Evolutionary conservation across 2,113 vertebrate species (phyloP).

Genomic region (Pachypanchax playfairii): DNA sequence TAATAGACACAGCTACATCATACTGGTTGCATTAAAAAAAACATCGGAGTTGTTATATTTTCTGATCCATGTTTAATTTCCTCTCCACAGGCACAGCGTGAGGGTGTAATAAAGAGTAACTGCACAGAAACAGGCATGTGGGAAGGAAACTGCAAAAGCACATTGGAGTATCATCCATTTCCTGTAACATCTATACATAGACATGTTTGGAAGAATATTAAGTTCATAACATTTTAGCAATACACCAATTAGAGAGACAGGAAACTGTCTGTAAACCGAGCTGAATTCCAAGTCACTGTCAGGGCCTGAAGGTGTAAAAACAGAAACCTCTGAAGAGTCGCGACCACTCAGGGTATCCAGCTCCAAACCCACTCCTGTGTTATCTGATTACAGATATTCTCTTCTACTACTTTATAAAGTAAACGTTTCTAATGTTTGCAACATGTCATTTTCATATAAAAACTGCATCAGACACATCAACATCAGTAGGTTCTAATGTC

Average conservation of each 20-base stretch:
- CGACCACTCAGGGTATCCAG: constrained; percentile 6
- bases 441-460: constrained; percentile 13
- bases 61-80: background rate
- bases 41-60: too few species aligned
- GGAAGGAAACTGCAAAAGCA: constrained; percentile 6
- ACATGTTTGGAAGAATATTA: constrained; percentile 11
- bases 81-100: constrained; percentile 61
- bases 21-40: background rate
- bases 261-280: constrained; percentile 31
- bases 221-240: constrained; percentile 23
- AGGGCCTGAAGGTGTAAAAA: background rate
- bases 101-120: constrained; percentile 13
- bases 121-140: constrained; percentile 9
- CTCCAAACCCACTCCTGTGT: constrained; percentile 6
- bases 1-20: background rate
- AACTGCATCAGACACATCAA: constrained; percentile 20
- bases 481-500: background rate
- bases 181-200: constrained; percentile 7
- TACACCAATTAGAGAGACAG: background rate
- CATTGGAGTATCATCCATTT: constrained; percentile 7
- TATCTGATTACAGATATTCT: background rate
- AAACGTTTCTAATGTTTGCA: constrained; percentile 23
- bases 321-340: constrained; percentile 23
- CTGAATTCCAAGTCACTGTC: constrained; percentile 25
- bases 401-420: background rate